Conservation (phyloP, 2,113 vertebrate genomes). For the Crotophaga sulcirostris region DNA sequence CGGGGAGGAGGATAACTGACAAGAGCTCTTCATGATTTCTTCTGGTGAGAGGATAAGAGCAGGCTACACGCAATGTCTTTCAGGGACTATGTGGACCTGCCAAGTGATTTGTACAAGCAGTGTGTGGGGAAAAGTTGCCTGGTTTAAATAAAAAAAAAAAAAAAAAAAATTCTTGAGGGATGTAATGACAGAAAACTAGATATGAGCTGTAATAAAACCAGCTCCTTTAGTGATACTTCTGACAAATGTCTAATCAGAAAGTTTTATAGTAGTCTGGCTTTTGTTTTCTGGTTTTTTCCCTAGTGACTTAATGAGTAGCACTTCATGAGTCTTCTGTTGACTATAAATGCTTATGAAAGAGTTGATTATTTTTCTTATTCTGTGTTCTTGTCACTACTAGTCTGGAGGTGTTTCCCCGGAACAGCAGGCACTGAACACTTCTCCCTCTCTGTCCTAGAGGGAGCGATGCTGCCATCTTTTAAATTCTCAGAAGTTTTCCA, state of each 20-base stretch:
- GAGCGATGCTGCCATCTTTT: constrained; percentile 3
- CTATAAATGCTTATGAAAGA: neutral
- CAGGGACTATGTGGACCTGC: neutral
- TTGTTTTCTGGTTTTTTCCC: neutral
- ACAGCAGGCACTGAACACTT: neutral
- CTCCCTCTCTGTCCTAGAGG: neutral
- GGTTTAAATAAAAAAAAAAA: neutral
- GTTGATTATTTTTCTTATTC: constrained; percentile 28
- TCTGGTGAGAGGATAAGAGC: constrained; percentile 32
- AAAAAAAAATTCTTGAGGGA: neutral
- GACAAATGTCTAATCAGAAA: neutral
- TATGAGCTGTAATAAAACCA: neutral
- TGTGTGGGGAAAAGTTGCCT: neutral
- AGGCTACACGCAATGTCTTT: neutral
- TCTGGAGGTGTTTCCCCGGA: constrained; percentile 1
- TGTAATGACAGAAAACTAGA: neutral
- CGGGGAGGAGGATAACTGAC: neutral
- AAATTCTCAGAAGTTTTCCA: neutral
- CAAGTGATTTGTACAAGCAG: neutral
- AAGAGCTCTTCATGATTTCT: neutral
- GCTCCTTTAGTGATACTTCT: neutral
- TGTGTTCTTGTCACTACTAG: neutral
- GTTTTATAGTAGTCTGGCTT: neutral
- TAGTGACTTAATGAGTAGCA: neutral
- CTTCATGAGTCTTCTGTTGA: neutral